These are phyloP conservation scores for Portevinia maculata DNA, from an alignment of 2,888 invertebrate genomes.

Conservation along the genomic window DNA sequence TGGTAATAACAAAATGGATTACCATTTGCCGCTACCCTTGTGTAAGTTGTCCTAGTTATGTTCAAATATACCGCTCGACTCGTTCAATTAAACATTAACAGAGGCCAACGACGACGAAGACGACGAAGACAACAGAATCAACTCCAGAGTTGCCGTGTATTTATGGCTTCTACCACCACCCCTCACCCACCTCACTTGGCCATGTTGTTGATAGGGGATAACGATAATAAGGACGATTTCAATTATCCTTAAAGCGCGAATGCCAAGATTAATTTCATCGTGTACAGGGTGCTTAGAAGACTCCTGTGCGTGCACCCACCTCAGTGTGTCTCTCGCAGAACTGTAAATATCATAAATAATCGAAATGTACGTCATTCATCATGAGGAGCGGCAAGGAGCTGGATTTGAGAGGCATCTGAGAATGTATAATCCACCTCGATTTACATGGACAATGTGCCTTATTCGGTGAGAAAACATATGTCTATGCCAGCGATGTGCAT, in stretches of 20 bases:
- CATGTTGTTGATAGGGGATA: conserved; percentile 38
- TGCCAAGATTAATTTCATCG: conserved; percentile 18
- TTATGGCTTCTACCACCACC: conserved; percentile 5
- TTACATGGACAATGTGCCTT: conserved; percentile 31
- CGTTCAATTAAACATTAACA: conserved; percentile 55
- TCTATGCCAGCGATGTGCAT: conserved; percentile 58
- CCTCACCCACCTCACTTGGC: neutral
- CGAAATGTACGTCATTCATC: conserved; percentile 50
- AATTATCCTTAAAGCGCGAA: conserved; percentile 53
- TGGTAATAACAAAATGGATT: conserved; percentile 58
- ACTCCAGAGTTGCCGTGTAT: conserved; percentile 5
- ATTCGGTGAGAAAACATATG: conserved; percentile 68
- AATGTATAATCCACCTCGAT: conserved; percentile 21
- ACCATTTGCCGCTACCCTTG: conserved; percentile 30
- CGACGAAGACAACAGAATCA: neutral
- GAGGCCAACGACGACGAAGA: neutral
- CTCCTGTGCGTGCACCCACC: neutral
- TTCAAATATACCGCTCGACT: conserved; percentile 2
- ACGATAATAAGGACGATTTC: conserved; percentile 60
- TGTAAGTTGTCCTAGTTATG: conserved; percentile 20
- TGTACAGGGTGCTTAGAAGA: neutral
- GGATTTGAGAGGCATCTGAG: conserved; percentile 1
- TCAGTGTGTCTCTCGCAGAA: neutral
- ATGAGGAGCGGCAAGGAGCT: conserved; percentile 8
- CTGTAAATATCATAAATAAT: conserved; percentile 47